Base-by-base conservation (phyloP, 1,140 invertebrate species). In the Aleiodes sp. region DNA sequence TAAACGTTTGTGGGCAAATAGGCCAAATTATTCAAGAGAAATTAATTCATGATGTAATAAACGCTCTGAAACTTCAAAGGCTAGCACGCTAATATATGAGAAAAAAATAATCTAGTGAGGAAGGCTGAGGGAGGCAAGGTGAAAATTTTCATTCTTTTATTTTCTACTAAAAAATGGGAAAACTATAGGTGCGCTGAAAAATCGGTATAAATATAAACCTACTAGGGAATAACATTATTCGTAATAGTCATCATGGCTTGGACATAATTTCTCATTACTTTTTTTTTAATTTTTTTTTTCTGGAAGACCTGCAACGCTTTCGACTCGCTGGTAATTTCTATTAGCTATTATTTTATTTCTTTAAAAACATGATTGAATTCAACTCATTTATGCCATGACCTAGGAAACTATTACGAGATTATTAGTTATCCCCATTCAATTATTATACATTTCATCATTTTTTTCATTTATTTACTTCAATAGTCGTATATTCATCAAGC, bases 121-220 rank as follows among this genome's bases (percentile, higher is more conserved):
- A 21, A 52, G 46, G 46, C 46, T 52, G 46, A 52, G 46, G 46
- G 16, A 52, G 46, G 46, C 46, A 52, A 52, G 46, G 46, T 52
- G 46, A 52, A 52, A 59, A 59, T 29, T 28, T 31, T 31, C 1
- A 31, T 70, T 64, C 28, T 63, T 74, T 67, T 65, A 71, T 43
- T 14, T 4, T 43, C 39, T 43, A n/a, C 4, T 10, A 63, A 39
- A 9, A 35, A 16, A 26, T 35, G 56, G 28, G 33, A 61, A 70
- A 46, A 65, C 74, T 77, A 73, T 75, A 77, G 76, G 69, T 73
- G 78, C 75, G 79, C 76, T 80, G 77, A 78, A 80, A 80, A 80
- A 80, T 79, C 63, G 76, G 78, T 80, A 80, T 79, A 80, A 80
- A 80, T 78, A 72, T 80, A 59, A 79, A 76, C 68, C 78, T 78